These are phyloP conservation scores for Pomacea maculata DNA, from an alignment of 1,140 invertebrate genomes.

Conservation along the genomic window DNA sequence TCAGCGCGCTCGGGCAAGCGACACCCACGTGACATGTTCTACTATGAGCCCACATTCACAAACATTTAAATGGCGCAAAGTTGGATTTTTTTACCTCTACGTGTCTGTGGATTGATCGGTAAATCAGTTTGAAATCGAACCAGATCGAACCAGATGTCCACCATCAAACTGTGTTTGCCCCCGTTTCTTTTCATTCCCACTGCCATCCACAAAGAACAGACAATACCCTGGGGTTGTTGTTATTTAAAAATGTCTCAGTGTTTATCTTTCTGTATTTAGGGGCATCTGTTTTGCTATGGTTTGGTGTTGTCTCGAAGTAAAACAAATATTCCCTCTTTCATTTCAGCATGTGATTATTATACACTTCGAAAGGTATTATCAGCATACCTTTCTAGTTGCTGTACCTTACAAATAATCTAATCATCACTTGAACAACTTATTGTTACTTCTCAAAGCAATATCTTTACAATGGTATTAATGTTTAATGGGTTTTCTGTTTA, in stretches of 20 bases:
- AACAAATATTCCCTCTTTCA: too few species aligned
- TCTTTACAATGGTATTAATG: too few species aligned
- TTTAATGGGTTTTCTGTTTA: too few species aligned
- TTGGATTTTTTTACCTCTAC: neutral
- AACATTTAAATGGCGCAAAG: neutral
- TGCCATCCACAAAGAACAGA: neutral
- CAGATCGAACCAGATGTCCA: neutral
- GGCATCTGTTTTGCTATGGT: too few species aligned
- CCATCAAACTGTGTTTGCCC: neutral
- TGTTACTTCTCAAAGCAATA: too few species aligned
- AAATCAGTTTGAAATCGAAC: neutral
- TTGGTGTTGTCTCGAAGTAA: too few species aligned
- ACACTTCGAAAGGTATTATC: too few species aligned
- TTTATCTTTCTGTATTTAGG: neutral
- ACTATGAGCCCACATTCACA: constrained; percentile 13
- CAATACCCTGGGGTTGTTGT: neutral
- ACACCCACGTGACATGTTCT: constrained; percentile 6
- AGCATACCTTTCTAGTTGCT: too few species aligned
- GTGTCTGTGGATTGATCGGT: neutral
- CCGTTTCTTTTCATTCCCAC: neutral
- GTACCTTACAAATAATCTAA: too few species aligned
- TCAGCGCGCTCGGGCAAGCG: constrained; percentile 7
- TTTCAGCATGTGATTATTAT: too few species aligned
- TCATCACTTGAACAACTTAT: too few species aligned
- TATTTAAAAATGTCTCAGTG: neutral